Percentiles rank a stretch among this genome's conserved stretches.
Conservation (phyloP, 2,797 vertebrate genomes). For the Gymnocypris eckloni region DNA sequence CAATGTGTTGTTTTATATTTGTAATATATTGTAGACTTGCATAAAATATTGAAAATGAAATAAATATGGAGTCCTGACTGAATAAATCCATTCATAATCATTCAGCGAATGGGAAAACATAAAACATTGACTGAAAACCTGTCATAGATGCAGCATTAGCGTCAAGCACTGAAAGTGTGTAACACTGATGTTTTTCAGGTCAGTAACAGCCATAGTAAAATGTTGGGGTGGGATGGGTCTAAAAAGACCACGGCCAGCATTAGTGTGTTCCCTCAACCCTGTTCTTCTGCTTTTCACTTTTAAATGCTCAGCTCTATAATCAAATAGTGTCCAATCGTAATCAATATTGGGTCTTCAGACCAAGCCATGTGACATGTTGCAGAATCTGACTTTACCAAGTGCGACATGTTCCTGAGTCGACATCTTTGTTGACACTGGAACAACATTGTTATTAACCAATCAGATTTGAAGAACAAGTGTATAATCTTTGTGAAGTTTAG, state of each 20-base stretch:
- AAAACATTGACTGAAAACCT: neutral
- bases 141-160: neutral
- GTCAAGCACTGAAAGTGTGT: neutral
- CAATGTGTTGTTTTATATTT: neutral
- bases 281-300: neutral
- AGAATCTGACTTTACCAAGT: no score
- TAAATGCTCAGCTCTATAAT: neutral
- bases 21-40: neutral
- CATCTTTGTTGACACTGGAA: no score
- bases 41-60: neutral
- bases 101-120: neutral
- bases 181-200: neutral
- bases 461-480: no score
- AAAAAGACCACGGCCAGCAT: neutral
- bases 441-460: no score
- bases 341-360: neutral
- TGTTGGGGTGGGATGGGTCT: neutral
- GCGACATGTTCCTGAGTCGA: no score
- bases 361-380: neutral
- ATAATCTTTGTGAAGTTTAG: no score
- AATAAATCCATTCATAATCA: neutral
- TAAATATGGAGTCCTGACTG: neutral
- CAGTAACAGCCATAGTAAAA: neutral
- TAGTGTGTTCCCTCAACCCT: neutral
- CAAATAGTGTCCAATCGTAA: neutral